Evolutionary conservation across 2,888 invertebrate species (phyloP).

Genomic region (Microctonus aethiopoides): DNA sequence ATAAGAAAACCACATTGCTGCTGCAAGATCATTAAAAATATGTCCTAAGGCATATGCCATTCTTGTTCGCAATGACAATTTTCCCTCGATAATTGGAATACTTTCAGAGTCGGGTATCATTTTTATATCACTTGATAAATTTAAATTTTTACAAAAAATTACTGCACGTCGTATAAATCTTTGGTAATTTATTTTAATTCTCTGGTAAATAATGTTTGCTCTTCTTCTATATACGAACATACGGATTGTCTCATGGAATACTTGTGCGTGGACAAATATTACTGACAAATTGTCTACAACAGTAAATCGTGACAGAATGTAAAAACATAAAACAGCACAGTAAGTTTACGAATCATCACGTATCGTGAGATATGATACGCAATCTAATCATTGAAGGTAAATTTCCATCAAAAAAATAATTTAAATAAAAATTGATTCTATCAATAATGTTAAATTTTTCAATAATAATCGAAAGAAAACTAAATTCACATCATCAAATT

Average conservation of each 20-base stretch:
- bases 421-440: neutral
- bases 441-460: no score
- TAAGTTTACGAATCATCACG: neutral
- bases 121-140: neutral
- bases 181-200: neutral
- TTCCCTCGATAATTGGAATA: constrained; percentile 50
- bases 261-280: neutral
- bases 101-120: constrained; percentile 46
- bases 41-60: constrained; percentile 66
- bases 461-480: no score
- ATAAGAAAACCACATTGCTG: constrained; percentile 69
- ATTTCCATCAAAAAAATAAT: neutral
- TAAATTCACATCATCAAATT: no score
- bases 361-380: neutral
- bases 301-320: neutral
- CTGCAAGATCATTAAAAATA: constrained; percentile 68
- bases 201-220: neutral
- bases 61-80: constrained; percentile 51
- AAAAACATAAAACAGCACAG: neutral
- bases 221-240: neutral
- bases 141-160: neutral
- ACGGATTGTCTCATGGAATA: neutral
- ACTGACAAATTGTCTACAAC: neutral
- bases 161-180: neutral
- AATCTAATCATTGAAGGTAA: neutral